Base-by-base conservation (phyloP, 1,140 invertebrate genomes). In the Adelges cooleyi region DNA sequence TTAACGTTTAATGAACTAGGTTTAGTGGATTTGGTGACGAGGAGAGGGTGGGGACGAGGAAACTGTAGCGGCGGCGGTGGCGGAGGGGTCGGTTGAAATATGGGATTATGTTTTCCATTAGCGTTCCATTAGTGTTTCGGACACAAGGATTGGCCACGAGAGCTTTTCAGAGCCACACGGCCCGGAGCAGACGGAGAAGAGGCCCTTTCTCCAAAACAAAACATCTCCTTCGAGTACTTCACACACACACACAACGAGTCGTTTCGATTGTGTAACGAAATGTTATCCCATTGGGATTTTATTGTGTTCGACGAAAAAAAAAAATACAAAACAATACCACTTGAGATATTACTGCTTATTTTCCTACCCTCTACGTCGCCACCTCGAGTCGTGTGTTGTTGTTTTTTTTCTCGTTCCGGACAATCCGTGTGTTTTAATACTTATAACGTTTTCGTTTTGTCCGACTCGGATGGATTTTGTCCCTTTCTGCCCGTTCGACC, bases 91-190 rank as follows among this genome's bases (percentile, higher is more conserved):
- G 42, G 56, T 46, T 62, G 42, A 62, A 62, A 62, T 62, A 62
- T 62, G 42, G 56, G 56, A 62, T 62, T 62, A 62, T 62, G 42
- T 44, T 62, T 62, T 62, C 56, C 56, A 62, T 62, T 62, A 62
- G 56, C 42, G 56, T 62, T 62, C 56, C 56, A 62, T 62, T 62
- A 62, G 56, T 42, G 56, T 62, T 62, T 62, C 25, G 56, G 56
- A 62, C 56, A 62, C 56, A 20, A 62, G 56, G 42, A 62, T 62
- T 48, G 11, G 13, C 56, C 22, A 62, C 40, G 18, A 62, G 56
- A 62, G 56, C 56, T 62, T 62, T 62, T 62, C 56, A 46, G 42
- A 25, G 40, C 29, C 11, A 11, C 11, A 11, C 11, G 29, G n/a
- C 42, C 54, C 22, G 38, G 20, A 44, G 53, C n/a, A 33, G 29